These are phyloP conservation scores for Brachionus manjavacas DNA, from an alignment of 1,140 invertebrate genomes.

Conservation along the genomic window DNA sequence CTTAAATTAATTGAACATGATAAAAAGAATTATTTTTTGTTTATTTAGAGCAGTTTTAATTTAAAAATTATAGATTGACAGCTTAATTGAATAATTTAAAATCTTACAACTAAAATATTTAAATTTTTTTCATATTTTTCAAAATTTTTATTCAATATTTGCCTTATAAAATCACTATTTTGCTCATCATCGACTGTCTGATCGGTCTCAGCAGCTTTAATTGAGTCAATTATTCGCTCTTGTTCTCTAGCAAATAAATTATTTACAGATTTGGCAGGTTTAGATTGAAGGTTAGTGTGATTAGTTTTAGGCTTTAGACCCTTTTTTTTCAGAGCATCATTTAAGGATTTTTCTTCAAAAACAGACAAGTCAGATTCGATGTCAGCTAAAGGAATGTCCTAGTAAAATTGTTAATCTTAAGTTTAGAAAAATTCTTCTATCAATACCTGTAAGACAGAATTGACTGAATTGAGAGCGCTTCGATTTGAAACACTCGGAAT, in stretches of 20 bases:
- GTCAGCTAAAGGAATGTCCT: background rate
- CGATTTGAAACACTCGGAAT: background rate
- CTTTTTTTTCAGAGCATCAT: background rate
- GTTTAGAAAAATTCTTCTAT: background rate
- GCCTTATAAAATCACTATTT: background rate
- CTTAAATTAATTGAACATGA: background rate
- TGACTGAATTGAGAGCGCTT: background rate
- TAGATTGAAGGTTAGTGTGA: background rate
- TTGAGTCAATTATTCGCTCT: background rate
- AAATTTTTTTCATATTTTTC: constrained; percentile 13
- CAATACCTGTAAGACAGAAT: background rate
- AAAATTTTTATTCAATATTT: background rate
- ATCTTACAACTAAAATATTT: background rate
- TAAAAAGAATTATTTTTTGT: background rate
- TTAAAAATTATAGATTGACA: background rate
- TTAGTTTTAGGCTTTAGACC: background rate
- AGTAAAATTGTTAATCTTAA: background rate
- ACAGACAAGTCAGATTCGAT: background rate
- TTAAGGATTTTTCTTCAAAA: background rate
- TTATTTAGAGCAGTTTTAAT: background rate
- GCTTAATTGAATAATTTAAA: background rate
- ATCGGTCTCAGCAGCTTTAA: background rate
- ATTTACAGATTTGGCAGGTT: background rate
- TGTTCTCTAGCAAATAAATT: background rate
- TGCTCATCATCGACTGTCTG: background rate